These are phyloP conservation scores for Blennius ocellaris DNA, from an alignment of 2,113 vertebrate genomes.

Conservation along the genomic window DNA sequence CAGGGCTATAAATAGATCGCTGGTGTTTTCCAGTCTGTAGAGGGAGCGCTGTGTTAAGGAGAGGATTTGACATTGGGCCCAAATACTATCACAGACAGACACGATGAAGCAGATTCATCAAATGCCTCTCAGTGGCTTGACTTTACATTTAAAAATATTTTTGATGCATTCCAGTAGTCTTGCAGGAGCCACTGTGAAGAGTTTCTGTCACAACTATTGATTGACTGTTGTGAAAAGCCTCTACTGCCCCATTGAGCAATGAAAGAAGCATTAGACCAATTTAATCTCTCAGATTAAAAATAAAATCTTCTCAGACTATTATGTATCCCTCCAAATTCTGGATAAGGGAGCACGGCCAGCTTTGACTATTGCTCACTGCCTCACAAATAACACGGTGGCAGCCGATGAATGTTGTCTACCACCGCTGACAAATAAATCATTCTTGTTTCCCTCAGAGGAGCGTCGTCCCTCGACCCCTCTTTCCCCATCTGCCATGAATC, in stretches of 20 bases:
- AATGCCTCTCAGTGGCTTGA: background rate
- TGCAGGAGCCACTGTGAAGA: background rate
- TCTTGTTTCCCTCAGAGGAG: background rate
- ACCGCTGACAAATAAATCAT: background rate
- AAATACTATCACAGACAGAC: background rate
- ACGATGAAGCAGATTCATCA: background rate
- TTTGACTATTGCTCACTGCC: background rate
- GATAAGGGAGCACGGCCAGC: background rate
- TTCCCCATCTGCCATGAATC: background rate
- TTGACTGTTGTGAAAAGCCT: background rate
- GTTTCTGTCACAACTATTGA: background rate
- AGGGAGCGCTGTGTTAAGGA: conserved; percentile 22
- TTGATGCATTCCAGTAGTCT: background rate
- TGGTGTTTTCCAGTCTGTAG: conserved; percentile 47
- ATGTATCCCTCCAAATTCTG: conserved; percentile 28
- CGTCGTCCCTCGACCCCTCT: too few species aligned
- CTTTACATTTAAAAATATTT: conserved; percentile 15
- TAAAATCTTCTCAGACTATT: conserved; percentile 13
- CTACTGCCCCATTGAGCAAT: conserved; percentile 6
- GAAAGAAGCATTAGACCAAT: conserved; percentile 19
- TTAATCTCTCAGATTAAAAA: conserved; percentile 31
- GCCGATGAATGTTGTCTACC: background rate
- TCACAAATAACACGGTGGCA: background rate
- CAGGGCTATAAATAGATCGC: conserved; percentile 59
- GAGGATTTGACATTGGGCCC: conserved; percentile 10